Conservation (phyloP, 2,888 invertebrate species). For the Terebella lapidaria region DNA sequence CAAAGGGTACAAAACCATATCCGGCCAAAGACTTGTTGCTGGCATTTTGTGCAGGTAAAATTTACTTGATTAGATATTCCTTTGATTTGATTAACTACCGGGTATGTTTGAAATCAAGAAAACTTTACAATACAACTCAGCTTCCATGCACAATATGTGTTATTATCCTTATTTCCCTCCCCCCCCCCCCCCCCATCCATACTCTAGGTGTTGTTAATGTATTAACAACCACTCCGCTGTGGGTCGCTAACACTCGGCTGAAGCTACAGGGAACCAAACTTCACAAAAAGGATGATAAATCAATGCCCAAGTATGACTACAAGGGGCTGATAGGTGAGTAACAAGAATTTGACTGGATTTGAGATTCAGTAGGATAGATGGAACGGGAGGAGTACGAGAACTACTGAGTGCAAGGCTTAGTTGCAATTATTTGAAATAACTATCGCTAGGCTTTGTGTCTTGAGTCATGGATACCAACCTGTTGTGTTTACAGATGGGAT, state of each 20-base stretch:
- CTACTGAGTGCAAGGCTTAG: too few relatives aligned
- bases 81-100: not conserved
- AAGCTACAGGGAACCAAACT: constrained; percentile 66
- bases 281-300: not conserved
- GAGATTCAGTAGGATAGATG: too few relatives aligned
- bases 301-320: not conserved
- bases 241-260: constrained; percentile 86
- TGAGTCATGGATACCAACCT: not conserved
- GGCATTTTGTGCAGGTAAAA: constrained; percentile 16
- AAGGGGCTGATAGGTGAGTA: not conserved
- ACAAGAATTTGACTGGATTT: too few relatives aligned
- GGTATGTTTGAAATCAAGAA: too few relatives aligned
- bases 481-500: constrained; percentile 11
- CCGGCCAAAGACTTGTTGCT: constrained; percentile 17
- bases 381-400: too few relatives aligned
- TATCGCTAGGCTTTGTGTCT: too few relatives aligned
- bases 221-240: constrained; percentile 75
- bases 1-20: constrained; percentile 1
- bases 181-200: not conserved
- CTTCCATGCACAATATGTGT: not conserved
- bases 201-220: not conserved
- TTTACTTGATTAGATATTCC: not conserved
- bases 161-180: not conserved
- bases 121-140: not conserved
- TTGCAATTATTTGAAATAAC: too few relatives aligned